Evolutionary conservation across 2,888 invertebrate species (phyloP).

Genomic region (Catocala sponsa): DNA sequence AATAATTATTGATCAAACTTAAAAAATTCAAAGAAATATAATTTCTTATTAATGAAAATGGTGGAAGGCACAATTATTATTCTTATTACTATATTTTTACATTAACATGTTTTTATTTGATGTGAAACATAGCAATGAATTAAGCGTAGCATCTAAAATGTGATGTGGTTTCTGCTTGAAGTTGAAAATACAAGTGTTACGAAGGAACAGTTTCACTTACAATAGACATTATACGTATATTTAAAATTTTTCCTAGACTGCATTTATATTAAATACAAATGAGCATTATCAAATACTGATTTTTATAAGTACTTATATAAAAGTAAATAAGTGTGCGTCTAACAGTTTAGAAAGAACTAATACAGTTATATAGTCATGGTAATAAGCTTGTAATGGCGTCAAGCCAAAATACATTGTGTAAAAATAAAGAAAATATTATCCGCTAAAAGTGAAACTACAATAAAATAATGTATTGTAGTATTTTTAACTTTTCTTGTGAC

Average conservation of each 20-base stretch:
- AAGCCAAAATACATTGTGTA: background rate
- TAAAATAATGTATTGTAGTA: no score
- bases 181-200: no score
- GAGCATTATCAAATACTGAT: conserved; percentile 43
- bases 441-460: no score
- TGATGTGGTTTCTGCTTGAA: no score
- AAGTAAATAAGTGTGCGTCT: conserved; percentile 11
- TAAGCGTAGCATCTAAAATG: background rate
- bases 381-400: background rate
- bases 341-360: background rate
- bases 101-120: no score
- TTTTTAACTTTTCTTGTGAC: no score
- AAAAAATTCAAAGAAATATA: no score
- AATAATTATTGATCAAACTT: no score
- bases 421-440: background rate
- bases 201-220: no score
- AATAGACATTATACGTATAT: no score
- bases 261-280: conserved; percentile 7
- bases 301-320: conserved; percentile 30
- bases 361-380: background rate
- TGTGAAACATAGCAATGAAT: background rate
- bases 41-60: background rate
- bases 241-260: background rate
- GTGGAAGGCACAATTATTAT: conserved; percentile 37
- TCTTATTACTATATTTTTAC: no score